Evolutionary conservation across 2,888 invertebrate species (phyloP).

Genomic region (Laothoe populi): DNA sequence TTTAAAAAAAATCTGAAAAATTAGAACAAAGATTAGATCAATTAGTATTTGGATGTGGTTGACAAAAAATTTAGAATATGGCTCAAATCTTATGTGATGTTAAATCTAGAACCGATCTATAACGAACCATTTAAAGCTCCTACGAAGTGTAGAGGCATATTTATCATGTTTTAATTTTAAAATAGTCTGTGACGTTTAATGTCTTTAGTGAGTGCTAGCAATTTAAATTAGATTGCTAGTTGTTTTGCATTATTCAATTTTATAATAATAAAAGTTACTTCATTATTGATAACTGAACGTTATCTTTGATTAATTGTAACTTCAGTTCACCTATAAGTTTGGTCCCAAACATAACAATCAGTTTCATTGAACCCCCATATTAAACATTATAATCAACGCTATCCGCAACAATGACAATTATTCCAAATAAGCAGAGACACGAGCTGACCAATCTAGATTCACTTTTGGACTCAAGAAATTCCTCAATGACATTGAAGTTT

Average conservation of each 20-base stretch:
- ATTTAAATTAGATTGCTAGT: too few species aligned
- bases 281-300: too few species aligned
- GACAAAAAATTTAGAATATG: not conserved
- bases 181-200: too few species aligned
- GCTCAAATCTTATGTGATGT: not conserved
- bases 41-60: not conserved
- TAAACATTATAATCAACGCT: not conserved
- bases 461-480: not conserved
- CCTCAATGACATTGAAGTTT: slow-evolving; percentile 19
- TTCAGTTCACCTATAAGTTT: too few species aligned
- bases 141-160: too few species aligned
- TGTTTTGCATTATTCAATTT: too few species aligned
- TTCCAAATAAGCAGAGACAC: not conserved
- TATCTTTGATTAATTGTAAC: too few species aligned
- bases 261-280: too few species aligned
- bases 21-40: not conserved
- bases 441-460: slow-evolving; percentile 7
- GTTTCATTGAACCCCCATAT: not conserved
- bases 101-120: not conserved
- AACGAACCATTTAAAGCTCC: not conserved
- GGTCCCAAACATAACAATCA: too few species aligned
- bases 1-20: not conserved
- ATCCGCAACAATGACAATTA: slow-evolving; percentile 3
- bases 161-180: too few species aligned
- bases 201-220: too few species aligned